These are phyloP conservation scores for Dendrophyllia cribrosa DNA, from an alignment of 64 coral and sea anemone genomes.

Conservation along the genomic window DNA sequence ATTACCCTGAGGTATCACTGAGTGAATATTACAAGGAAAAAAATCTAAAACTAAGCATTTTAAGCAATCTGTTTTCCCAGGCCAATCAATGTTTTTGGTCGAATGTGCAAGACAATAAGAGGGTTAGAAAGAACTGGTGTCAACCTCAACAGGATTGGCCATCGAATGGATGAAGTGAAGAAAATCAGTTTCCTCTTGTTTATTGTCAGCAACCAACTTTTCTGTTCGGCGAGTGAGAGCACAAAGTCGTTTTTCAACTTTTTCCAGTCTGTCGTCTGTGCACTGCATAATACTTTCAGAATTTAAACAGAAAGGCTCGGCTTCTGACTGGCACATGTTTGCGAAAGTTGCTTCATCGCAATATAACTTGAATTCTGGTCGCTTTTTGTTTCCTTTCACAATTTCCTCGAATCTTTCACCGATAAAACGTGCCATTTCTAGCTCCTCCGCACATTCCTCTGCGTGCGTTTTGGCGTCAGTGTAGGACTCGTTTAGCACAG, in stretches of 20 bases:
- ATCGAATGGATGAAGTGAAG: neutral
- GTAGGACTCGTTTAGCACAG: conserved; percentile 60
- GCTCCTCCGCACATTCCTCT: conserved; percentile 35
- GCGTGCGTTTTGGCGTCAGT: conserved; percentile 29
- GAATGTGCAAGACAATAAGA: no score
- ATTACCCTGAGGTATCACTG: no score
- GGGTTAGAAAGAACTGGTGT: no score
- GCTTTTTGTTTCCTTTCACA: neutral
- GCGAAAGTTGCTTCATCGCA: conserved; percentile 10
- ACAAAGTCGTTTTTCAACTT: neutral
- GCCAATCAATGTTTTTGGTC: no score
- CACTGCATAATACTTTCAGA: conserved; percentile 18
- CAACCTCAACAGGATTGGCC: neutral
- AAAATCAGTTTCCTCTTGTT: neutral
- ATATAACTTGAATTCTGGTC: conserved; percentile 8
- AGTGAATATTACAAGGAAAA: no score
- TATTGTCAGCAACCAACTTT: neutral
- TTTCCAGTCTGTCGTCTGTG: neutral
- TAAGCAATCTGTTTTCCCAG: no score
- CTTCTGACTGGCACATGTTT: conserved; percentile 22
- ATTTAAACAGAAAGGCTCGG: conserved; percentile 30
- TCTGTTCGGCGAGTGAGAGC: conserved; percentile 31
- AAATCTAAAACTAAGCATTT: no score
- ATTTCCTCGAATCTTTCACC: conserved; percentile 20
- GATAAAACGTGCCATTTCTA: conserved; percentile 71